Percentiles rank a stretch among this genome's conserved stretches.
Evolutionary conservation across 2,888 invertebrate species (phyloP).

Genomic region (Phytoseiulus persimilis): DNA sequence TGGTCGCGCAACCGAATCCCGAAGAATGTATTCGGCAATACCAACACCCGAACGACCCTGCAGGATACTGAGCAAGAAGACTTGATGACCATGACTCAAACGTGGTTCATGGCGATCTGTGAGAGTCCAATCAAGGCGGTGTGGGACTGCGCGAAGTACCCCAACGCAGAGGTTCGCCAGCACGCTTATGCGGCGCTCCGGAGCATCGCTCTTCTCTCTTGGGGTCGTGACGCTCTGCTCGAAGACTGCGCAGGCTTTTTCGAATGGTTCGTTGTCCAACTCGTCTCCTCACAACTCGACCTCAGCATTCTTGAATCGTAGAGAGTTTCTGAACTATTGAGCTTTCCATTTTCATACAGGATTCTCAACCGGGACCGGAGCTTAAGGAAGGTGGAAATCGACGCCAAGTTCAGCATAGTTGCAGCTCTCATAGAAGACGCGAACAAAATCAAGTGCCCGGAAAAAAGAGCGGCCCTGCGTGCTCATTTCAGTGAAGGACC

Average conservation of each 20-base stretch:
- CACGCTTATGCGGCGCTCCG: background rate
- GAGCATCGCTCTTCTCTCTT: background rate
- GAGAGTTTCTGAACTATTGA: background rate
- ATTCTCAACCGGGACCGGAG: background rate
- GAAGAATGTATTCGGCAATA: background rate
- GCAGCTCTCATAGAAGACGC: slow-evolving; percentile 22
- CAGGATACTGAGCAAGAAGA: slow-evolving; percentile 17
- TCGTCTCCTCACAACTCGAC: too few species aligned
- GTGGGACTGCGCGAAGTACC: slow-evolving; percentile 20
- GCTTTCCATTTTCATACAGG: background rate
- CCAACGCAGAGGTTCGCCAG: background rate
- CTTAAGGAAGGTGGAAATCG: background rate
- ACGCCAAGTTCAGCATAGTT: background rate
- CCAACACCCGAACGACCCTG: background rate
- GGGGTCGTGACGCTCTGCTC: slow-evolving; percentile 24
- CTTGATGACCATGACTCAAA: background rate
- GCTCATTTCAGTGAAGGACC: background rate
- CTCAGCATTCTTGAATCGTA: too few species aligned
- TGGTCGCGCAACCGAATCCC: background rate
- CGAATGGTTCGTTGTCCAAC: slow-evolving; percentile 23
- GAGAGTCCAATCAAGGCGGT: background rate
- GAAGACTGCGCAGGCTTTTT: background rate
- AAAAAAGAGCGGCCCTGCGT: background rate
- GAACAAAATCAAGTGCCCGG: background rate
- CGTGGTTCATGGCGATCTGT: background rate